Evolutionary conservation across 2,797 vertebrate species (phyloP).

Genomic region (Tapirus indicus): DNA sequence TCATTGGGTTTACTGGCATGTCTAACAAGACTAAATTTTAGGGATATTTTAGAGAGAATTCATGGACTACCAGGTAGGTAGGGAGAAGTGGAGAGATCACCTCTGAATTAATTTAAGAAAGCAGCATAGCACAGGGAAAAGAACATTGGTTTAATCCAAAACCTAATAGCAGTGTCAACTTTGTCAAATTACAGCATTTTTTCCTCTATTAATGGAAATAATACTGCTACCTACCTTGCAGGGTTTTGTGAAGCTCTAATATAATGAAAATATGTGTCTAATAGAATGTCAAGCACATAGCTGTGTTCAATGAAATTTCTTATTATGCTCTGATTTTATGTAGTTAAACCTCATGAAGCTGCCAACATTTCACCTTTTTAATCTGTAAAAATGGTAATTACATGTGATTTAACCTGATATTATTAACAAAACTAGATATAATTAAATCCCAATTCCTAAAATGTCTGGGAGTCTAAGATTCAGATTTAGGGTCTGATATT

Average conservation of each 20-base stretch:
- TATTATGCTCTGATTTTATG: constrained; percentile 43
- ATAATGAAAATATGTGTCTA: constrained; percentile 13
- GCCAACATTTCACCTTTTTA: constrained; percentile 29
- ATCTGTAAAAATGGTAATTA: constrained; percentile 27
- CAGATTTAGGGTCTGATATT: constrained; percentile 25
- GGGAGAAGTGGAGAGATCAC: neutral
- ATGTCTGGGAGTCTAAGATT: neutral
- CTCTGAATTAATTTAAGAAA: neutral
- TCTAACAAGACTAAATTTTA: neutral
- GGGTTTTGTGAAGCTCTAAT: constrained; percentile 33
- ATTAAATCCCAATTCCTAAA: neutral
- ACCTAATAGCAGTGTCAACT: neutral
- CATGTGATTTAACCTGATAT: constrained; percentile 7
- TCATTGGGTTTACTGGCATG: neutral
- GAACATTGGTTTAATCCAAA: neutral
- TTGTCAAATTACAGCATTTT: neutral
- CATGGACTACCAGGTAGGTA: neutral
- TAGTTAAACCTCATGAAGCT: constrained; percentile 37
- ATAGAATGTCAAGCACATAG: neutral
- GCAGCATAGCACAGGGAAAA: neutral
- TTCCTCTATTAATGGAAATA: neutral
- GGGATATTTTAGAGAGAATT: neutral
- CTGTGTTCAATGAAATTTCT: constrained; percentile 43
- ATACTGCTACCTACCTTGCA: neutral
- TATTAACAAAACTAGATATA: constrained; percentile 3